These are phyloP conservation scores for Blomia tropicalis DNA, from an alignment of 2,888 invertebrate genomes.

Conservation along the genomic window DNA sequence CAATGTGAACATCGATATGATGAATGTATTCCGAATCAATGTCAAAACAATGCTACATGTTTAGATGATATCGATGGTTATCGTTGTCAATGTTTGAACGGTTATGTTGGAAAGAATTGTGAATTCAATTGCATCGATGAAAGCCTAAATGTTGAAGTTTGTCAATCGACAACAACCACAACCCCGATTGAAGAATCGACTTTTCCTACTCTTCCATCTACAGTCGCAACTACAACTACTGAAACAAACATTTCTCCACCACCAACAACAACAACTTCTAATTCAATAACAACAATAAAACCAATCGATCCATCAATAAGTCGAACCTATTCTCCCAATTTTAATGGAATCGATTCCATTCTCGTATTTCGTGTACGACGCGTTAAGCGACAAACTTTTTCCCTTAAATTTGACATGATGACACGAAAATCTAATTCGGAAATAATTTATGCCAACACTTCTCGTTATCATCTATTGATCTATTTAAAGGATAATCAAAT, in stretches of 20 bases:
- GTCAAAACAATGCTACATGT: conserved; percentile 12
- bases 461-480: neutral
- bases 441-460: neutral
- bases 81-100: neutral
- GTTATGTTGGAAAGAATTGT: conserved; percentile 4
- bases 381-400: neutral
- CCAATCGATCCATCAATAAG: neutral
- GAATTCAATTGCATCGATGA: conserved; percentile 14
- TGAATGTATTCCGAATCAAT: conserved; percentile 15
- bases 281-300: neutral
- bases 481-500: neutral
- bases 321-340: conserved; percentile 2
- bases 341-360: neutral
- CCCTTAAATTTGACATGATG: neutral
- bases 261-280: neutral
- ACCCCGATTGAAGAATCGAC: neutral
- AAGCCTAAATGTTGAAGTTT: neutral
- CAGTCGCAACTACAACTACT: neutral
- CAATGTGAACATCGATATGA: conserved; percentile 12
- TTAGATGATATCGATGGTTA: conserved; percentile 18
- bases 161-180: neutral
- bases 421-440: neutral
- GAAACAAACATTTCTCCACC: neutral
- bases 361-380: neutral
- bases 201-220: neutral